Percentiles rank a stretch among this genome's conserved stretches.
These are phyloP conservation scores for Orthochromis malagaraziensis DNA, from an alignment of 2,113 vertebrate genomes.

Conservation along the genomic window DNA sequence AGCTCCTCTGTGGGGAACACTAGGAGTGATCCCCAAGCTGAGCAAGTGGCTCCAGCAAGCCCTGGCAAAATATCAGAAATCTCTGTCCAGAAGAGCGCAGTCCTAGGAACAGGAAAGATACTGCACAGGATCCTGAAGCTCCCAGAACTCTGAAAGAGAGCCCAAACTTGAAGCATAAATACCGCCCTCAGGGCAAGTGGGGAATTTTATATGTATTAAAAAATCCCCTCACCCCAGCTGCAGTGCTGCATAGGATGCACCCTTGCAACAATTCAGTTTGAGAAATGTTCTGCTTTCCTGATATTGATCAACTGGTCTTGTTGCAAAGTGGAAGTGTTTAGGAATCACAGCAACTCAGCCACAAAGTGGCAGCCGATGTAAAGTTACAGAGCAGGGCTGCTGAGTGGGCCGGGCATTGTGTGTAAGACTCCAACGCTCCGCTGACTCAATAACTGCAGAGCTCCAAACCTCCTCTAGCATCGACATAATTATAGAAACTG, in stretches of 20 bases:
- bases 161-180: not conserved
- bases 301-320: not conserved
- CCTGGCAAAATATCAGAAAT: not conserved
- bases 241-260: not conserved
- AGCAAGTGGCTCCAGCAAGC: not conserved
- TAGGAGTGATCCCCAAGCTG: not conserved
- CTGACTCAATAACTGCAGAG: not conserved
- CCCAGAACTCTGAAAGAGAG: not conserved
- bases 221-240: not conserved
- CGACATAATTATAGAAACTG: not conserved
- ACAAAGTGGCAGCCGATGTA: not conserved
- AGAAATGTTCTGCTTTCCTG: not conserved
- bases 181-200: not conserved
- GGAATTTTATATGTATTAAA: not conserved
- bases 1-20: not conserved
- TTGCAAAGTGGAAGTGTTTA: not conserved
- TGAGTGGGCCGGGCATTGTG: not conserved
- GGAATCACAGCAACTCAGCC: not conserved
- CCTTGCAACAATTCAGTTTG: not conserved
- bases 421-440: not conserved
- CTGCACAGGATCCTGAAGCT: not conserved
- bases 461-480: not conserved
- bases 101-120: not conserved
- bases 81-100: not conserved
- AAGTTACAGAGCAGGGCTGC: not conserved